Conservation (phyloP, 2,113 vertebrate genomes). For the Morphnarchus princeps region DNA sequence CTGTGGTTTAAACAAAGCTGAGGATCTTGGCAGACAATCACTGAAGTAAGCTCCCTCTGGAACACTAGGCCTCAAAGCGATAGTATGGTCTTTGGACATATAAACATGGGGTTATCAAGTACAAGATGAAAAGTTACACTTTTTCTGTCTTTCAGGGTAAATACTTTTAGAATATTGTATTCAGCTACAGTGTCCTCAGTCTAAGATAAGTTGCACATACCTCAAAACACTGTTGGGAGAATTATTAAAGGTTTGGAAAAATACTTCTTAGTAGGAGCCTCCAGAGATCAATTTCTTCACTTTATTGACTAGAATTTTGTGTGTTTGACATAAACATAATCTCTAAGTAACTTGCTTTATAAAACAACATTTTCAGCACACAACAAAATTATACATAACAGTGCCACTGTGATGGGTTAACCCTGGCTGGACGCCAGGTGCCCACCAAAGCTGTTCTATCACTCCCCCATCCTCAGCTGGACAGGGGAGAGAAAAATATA, state of each 20-base stretch:
- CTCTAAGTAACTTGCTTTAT: neutral
- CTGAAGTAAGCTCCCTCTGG: neutral
- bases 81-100: neutral
- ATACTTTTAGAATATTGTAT: neutral
- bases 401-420: too few relatives aligned
- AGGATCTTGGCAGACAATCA: neutral
- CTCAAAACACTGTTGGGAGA: neutral
- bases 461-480: too few relatives aligned
- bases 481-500: too few relatives aligned
- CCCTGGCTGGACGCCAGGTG: too few relatives aligned
- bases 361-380: neutral
- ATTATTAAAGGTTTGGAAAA: neutral
- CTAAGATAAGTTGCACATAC: neutral
- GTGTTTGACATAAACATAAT: neutral
- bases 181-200: neutral
- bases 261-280: neutral
- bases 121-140: neutral
- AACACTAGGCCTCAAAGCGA: neutral
- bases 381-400: neutral
- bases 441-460: too few relatives aligned
- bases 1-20: neutral
- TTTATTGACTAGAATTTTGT: neutral
- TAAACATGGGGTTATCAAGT: neutral
- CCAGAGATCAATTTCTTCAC: neutral
- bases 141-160: neutral